These are phyloP conservation scores for Psettodes erumei DNA, from an alignment of 2,113 vertebrate species.

Conservation along the genomic window DNA sequence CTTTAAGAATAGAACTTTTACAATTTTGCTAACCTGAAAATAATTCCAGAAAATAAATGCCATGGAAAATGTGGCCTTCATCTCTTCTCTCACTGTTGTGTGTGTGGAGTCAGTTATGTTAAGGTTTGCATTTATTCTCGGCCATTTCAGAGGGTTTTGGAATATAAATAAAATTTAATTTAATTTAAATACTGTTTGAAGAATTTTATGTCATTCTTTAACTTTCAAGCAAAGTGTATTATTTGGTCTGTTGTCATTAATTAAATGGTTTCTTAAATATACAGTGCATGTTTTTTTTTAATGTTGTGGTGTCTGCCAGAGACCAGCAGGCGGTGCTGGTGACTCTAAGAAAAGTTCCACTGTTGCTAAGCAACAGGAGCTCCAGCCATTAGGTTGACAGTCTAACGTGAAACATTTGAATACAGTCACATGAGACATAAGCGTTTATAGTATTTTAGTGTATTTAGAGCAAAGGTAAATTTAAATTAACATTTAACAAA, in stretches of 20 bases:
- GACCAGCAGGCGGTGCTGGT: constrained; percentile 22
- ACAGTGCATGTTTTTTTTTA: no score
- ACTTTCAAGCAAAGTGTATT: not conserved
- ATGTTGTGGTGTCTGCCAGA: not conserved
- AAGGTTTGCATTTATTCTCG: not conserved
- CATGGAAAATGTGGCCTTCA: constrained; percentile 8
- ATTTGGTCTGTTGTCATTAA: not conserved
- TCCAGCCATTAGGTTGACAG: not conserved
- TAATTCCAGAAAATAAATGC: constrained; percentile 63
- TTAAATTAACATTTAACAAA: no score
- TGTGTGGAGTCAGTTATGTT: not conserved
- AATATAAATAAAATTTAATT: not conserved
- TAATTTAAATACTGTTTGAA: not conserved
- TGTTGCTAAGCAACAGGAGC: constrained; percentile 51
- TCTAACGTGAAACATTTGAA: no score
- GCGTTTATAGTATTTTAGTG: no score
- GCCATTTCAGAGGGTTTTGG: not conserved
- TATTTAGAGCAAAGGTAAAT: no score
- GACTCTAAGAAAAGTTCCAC: not conserved
- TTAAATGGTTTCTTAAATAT: not conserved
- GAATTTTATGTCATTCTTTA: not conserved
- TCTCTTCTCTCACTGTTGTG: not conserved
- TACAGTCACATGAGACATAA: no score
- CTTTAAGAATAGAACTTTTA: constrained; percentile 61
- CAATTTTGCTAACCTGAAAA: constrained; percentile 59